These are phyloP conservation scores for Sesia bembeciformis DNA, from an alignment of 2,888 invertebrate genomes.

Conservation along the genomic window DNA sequence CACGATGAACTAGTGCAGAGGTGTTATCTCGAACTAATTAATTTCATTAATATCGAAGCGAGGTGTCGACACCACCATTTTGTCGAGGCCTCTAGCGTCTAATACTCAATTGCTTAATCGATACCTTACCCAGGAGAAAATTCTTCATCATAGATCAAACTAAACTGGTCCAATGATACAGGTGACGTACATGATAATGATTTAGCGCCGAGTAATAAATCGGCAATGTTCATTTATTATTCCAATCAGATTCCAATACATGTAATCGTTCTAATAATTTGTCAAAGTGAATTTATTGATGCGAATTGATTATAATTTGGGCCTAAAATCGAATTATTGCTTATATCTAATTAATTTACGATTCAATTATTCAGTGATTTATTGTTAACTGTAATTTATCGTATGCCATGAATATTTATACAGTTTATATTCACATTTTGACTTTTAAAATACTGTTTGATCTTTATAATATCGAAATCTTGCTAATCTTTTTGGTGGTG, in stretches of 20 bases:
- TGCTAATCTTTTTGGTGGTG: too few species aligned
- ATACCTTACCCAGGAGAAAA: slow-evolving; percentile 40
- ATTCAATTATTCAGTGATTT: background rate
- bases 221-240: slow-evolving; percentile 24
- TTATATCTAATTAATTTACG: background rate
- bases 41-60: background rate
- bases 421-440: background rate
- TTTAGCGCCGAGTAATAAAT: slow-evolving; percentile 36
- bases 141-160: slow-evolving; percentile 26
- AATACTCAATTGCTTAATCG: background rate
- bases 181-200: slow-evolving; percentile 29
- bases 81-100: background rate
- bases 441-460: too few species aligned
- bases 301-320: background rate
- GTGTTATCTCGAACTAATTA: background rate
- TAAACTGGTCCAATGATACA: slow-evolving; percentile 27
- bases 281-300: background rate
- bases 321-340: background rate
- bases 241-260: slow-evolving; percentile 9
- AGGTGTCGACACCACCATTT: background rate
- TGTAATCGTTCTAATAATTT: background rate
- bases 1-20: background rate
- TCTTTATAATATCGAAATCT: too few species aligned
- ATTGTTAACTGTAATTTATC: background rate
- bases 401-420: background rate